Percentiles rank a stretch among this genome's conserved stretches.
Evolutionary conservation across 2,888 invertebrate species (phyloP).

Genomic region (Caenorhabditis macrosperma): DNA sequence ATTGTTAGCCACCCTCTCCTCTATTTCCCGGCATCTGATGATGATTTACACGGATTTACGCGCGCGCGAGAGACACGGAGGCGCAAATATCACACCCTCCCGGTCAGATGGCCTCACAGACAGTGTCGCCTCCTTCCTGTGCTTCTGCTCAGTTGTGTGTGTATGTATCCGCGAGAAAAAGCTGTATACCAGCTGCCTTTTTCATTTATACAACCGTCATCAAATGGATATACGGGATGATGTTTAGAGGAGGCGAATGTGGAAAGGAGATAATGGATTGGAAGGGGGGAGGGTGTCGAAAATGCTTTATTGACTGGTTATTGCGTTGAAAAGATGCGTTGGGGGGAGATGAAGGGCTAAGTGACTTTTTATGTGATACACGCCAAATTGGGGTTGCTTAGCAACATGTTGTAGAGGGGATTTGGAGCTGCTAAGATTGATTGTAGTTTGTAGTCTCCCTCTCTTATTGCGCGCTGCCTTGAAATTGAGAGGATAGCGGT

Average conservation of each 20-base stretch:
- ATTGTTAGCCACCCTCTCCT: not conserved
- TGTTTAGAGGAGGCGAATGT: not conserved
- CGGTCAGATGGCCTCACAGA: conserved; percentile 7
- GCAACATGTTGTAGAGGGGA: not conserved
- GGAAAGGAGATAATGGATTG: conserved; percentile 14
- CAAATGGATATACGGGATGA: conserved; percentile 16
- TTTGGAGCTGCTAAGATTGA: not conserved
- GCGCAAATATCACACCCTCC: conserved; percentile 25
- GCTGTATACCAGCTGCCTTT: conserved; percentile 22
- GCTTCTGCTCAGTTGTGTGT: not conserved
- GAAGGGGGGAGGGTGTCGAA: not conserved
- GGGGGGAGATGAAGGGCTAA: not conserved
- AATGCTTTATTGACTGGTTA: conserved; percentile 14
- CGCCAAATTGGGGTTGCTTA: not conserved
- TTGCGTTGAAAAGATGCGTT: not conserved
- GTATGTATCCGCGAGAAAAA: not conserved
- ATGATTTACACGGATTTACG: conserved; percentile 24
- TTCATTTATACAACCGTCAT: conserved; percentile 24
- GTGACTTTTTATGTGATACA: conserved; percentile 12
- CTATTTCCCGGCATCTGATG: conserved; percentile 3
- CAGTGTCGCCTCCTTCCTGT: not conserved
- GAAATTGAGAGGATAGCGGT: no score
- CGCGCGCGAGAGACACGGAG: no score
- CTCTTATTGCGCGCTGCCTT: no score
- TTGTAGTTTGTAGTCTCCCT: conserved; percentile 25